Conservation (phyloP, 1,140 invertebrate genomes). For the Drosophila insularis region DNA sequence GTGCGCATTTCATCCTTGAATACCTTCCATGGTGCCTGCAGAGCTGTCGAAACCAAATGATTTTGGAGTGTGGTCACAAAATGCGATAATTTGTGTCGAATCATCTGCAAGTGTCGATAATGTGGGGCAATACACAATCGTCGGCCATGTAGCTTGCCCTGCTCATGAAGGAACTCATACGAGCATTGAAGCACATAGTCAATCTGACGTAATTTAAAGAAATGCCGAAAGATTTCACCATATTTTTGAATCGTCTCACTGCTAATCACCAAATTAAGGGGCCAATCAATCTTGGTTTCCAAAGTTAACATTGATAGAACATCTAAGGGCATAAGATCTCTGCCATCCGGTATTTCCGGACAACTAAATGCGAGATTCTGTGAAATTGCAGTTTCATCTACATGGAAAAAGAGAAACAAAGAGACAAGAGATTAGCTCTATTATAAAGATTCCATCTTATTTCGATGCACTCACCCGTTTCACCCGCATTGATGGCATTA, state of each 20-base stretch:
- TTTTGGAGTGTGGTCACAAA: slow-evolving; percentile 88
- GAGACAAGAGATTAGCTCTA: neutral
- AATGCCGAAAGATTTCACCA: slow-evolving; percentile 88
- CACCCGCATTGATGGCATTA: slow-evolving; percentile 83
- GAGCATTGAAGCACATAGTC: slow-evolving; percentile 88
- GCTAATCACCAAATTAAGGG: slow-evolving; percentile 89
- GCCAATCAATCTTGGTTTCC: slow-evolving; percentile 89
- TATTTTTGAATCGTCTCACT: slow-evolving; percentile 87
- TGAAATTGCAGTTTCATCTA: slow-evolving; percentile 41
- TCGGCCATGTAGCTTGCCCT: slow-evolving; percentile 82
- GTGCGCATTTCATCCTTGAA: slow-evolving; percentile 87
- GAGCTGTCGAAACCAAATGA: slow-evolving; percentile 88
- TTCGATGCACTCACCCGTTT: slow-evolving; percentile 62
- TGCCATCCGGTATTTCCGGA: slow-evolving; percentile 84
- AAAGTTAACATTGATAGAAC: slow-evolving; percentile 86
- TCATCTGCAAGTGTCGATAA: slow-evolving; percentile 86
- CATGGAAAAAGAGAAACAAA: neutral
- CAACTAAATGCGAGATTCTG: slow-evolving; percentile 85
- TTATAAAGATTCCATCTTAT: neutral
- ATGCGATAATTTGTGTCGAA: slow-evolving; percentile 88
- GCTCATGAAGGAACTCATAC: slow-evolving; percentile 85
- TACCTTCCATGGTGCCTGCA: slow-evolving; percentile 87
- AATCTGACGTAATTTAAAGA: slow-evolving; percentile 89
- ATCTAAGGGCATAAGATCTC: slow-evolving; percentile 86
- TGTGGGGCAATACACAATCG: slow-evolving; percentile 84